Evolutionary conservation across 2,797 vertebrate species (phyloP).

Genomic region (Pipistrellus pygmaeus): DNA sequence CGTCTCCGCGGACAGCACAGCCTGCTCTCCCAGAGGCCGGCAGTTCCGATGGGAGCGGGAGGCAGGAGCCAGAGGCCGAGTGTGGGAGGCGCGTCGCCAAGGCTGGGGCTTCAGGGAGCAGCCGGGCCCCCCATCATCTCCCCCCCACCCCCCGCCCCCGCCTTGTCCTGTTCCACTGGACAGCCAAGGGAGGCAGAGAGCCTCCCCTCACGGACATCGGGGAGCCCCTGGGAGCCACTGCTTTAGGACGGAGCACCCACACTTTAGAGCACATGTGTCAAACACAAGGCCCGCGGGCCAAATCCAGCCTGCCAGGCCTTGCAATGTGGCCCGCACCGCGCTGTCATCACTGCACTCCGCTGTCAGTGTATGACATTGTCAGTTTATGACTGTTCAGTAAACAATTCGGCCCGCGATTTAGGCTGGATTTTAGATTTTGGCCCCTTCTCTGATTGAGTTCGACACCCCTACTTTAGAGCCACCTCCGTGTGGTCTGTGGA

Average conservation of each 20-base stretch:
- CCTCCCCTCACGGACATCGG: neutral
- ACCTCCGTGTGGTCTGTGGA: neutral
- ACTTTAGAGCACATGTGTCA: no score
- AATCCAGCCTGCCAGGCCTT: no score
- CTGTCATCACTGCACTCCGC: no score
- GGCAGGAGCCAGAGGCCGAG: neutral
- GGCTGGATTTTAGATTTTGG: no score
- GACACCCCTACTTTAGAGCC: no score
- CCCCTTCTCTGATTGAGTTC: no score
- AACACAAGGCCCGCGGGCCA: no score
- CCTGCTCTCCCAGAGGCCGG: neutral
- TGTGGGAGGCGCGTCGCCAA: neutral
- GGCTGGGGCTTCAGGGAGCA: neutral
- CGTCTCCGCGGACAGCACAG: neutral
- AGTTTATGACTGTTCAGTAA: no score
- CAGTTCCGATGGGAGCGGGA: fast-evolving
- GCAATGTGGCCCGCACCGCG: no score
- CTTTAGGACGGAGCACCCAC: neutral
- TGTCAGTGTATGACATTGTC: no score
- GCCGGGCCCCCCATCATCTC: neutral
- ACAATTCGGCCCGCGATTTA: no score
- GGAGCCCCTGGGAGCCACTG: neutral
- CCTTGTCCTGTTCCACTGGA: neutral
- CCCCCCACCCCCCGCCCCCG: neutral
- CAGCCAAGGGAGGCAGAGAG: neutral